Base-by-base conservation (phyloP, 1,140 invertebrate genomes). In the Teleopsis dalmanni region DNA sequence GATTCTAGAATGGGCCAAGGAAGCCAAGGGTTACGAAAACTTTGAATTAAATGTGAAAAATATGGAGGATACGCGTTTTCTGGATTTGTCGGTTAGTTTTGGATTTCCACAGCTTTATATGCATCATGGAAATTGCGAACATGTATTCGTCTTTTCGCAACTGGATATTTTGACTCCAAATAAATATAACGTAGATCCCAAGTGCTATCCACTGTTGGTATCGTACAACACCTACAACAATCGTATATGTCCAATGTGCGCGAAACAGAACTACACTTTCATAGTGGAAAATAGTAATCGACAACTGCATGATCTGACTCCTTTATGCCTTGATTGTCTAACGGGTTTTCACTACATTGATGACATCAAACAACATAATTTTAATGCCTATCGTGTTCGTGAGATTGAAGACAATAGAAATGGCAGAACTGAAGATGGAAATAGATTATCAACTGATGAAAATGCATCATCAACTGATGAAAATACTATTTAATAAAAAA, bases 61-160 rank as follows among this genome's bases (percentile, higher is more conserved):
- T 14, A 87, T 91, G 85, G 78, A 81, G 62, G 51, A 72, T 4
- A 76, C 75, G 2, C 68, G 60, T 6, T 76, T 92, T 36, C 70
- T 80, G 35, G 79, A 86, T 51, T 70, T 91, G 0, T 65, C 61
- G 1, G 54, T 88, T 3, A 73, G 74, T 47, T 74, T 91, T 41
- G 88, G 88, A 1, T 81, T 82, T 60, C 87, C 88, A 1, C 69
- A 77, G 53, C 76, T 91, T 4, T 94, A 91, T 73, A 73, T 85
- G 25, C 89, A 92, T 72, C 87, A 91, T 68, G 90, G 89, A n/a
- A 79, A 82, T 57, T 94, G 91, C 72, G 90, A 94, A 68, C 91
- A 95, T 71, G 59, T 92, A 1, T 78, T 94, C 57, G 74, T 83
- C 1, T 84, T 94, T 55, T 82, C 79, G 8, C 84, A 91, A 67